Percentiles rank a stretch among this genome's conserved stretches.
Evolutionary conservation across 53 echinoderm and acorn worm species (phyloP).

Genomic region (Apostichopus leukothele): DNA sequence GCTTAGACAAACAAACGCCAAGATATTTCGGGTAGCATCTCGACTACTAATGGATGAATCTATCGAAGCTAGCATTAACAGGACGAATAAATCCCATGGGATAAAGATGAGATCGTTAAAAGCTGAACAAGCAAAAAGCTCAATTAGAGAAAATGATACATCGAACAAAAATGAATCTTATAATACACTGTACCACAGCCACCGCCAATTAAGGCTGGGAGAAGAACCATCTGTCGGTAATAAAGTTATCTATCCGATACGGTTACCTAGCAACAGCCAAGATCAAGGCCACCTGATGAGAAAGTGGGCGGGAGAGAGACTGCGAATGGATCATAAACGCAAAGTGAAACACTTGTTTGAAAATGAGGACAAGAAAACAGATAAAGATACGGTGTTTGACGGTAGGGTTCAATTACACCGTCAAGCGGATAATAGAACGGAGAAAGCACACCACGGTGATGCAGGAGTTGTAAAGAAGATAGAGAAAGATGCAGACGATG

Average conservation of each 20-base stretch:
- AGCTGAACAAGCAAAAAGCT: neutral
- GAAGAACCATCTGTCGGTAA: neutral
- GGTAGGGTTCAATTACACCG: neutral
- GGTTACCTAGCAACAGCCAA: neutral
- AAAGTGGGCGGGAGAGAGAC: neutral
- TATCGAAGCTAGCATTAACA: neutral
- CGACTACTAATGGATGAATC: neutral
- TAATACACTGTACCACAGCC: neutral
- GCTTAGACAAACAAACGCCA: neutral
- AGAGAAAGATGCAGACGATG: neutral
- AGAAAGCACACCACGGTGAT: neutral
- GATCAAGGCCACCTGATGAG: neutral
- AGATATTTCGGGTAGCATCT: neutral
- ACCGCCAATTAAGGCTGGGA: neutral
- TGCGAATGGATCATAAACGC: neutral
- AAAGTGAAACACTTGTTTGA: neutral
- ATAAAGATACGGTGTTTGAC: neutral
- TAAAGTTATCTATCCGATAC: neutral
- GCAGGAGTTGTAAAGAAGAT: neutral
- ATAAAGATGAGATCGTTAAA: neutral
- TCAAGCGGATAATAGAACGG: neutral
- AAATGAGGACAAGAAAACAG: neutral
- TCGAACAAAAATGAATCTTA: neutral
- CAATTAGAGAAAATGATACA: neutral
- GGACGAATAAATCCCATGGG: neutral